Conservation (phyloP, 2,888 invertebrate genomes). For the Drosophila nigricruria region DNA sequence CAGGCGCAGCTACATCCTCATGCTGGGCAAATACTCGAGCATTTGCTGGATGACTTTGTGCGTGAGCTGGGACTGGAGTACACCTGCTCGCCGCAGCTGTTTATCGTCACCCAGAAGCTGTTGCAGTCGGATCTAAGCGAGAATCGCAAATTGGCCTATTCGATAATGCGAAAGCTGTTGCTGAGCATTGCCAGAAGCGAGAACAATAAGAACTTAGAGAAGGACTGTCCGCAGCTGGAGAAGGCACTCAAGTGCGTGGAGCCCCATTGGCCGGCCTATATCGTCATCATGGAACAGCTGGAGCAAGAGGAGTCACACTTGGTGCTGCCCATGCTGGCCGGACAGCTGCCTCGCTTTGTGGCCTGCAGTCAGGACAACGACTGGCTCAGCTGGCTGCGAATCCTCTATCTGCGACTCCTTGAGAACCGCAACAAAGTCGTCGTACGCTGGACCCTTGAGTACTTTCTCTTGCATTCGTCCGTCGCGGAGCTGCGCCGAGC, state of each 20-base stretch:
- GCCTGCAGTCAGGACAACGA: slow-evolving; percentile 19
- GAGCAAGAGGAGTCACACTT: slow-evolving; percentile 80
- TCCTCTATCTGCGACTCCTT: slow-evolving; percentile 66
- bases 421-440: slow-evolving; percentile 72
- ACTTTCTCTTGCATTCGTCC: slow-evolving; percentile 56
- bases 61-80: slow-evolving; percentile 32
- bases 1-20: slow-evolving; percentile 23
- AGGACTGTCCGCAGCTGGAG: background rate
- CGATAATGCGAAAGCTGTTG: slow-evolving; percentile 57
- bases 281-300: slow-evolving; percentile 75
- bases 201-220: background rate
- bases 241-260: slow-evolving; percentile 22
- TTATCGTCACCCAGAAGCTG: slow-evolving; percentile 52
- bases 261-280: slow-evolving; percentile 64
- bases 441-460: slow-evolving; percentile 73
- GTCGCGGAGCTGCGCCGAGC: slow-evolving; percentile 43
- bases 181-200: slow-evolving; percentile 12
- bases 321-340: slow-evolving; percentile 74
- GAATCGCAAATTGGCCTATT: slow-evolving; percentile 64
- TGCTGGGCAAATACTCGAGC: slow-evolving; percentile 57
- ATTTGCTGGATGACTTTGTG: slow-evolving; percentile 62
- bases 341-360: slow-evolving; percentile 36
- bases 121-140: slow-evolving; percentile 56
- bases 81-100: slow-evolving; percentile 36
- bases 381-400: slow-evolving; percentile 51